Conservation (phyloP, 2,113 vertebrate species). For the Cheilinus undulatus region DNA sequence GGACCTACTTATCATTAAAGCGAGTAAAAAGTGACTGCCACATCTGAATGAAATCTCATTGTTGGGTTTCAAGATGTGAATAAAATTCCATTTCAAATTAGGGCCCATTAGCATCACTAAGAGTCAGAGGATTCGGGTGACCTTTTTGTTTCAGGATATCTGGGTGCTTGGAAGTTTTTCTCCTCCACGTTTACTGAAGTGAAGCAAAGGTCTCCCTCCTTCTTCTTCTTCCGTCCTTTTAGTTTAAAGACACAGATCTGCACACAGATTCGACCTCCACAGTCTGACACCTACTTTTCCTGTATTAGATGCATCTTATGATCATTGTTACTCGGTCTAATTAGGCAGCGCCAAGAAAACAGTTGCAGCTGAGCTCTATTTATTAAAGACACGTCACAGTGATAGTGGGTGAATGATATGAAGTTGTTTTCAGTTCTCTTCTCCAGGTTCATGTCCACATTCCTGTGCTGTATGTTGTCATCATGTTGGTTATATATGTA, state of each 20-base stretch:
- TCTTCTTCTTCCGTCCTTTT: conserved; percentile 17
- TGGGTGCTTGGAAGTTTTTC: conserved; percentile 60
- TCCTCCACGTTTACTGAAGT: conserved; percentile 32
- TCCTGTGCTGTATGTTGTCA: too few relatives aligned
- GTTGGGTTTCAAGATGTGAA: conserved; percentile 75
- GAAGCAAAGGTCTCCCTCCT: conserved; percentile 41
- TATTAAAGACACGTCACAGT: too few relatives aligned
- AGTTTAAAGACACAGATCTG: neutral
- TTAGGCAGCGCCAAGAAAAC: too few relatives aligned
- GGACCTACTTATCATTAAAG: conserved; percentile 82
- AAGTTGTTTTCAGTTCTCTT: too few relatives aligned
- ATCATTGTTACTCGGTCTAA: too few relatives aligned
- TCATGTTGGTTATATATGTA: too few relatives aligned
- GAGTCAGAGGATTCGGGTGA: conserved; percentile 58
- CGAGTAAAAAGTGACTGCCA: conserved; percentile 66
- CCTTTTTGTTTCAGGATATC: conserved; percentile 54
- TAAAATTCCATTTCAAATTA: conserved; percentile 80
- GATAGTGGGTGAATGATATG: too few relatives aligned
- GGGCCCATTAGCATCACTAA: conserved; percentile 80
- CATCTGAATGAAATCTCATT: conserved; percentile 77
- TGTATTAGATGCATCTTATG: too few relatives aligned
- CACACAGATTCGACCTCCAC: conserved; percentile 33
- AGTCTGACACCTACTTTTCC: neutral
- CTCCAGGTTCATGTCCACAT: too few relatives aligned
- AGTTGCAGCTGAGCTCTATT: too few relatives aligned